Base-by-base conservation (phyloP, 35 echinoderm and acorn worm genomes). In the Lytechinus variegatus region DNA sequence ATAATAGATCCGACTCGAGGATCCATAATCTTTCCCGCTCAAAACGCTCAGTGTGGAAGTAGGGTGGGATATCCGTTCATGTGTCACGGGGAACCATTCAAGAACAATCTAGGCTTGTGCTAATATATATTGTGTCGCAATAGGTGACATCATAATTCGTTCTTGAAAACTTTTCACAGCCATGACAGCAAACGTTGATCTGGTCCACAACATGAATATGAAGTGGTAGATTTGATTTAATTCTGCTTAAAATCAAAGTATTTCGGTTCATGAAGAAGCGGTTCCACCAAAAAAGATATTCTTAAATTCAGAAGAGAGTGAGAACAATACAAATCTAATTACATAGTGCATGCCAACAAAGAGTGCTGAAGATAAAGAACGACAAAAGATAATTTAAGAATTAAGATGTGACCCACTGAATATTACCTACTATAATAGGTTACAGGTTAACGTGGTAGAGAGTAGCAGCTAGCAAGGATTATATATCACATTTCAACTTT, bases 21-120 rank as follows among this genome's bases (percentile, higher is more conserved):
- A 24, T 7, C 4, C 66, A 16, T 79, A 79, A 79, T 79, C 66
- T 79, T 79, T 79, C 66, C 66, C 66, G 66, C 66, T 79, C 66
- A 79, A 79, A 79, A 79, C 66, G 66, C 66, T 79, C 66, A 79
- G 66, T 79, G 66, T 79, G 19, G 66, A 79, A 79, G 66, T 79
- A 16, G 66, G 66, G 66, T 79, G 19, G n/a, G 66, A 79, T 79
- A 24, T 79, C 66, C 66, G 66, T 79, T 79, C 16, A 79, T 79
- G 66, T 79, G 66, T 79, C 66, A 79, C 66, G 14, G 66, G 4
- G 66, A 79, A 79, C 16, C 66, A 79, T 79, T 79, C 66, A 79
- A 24, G 66, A 19, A 19, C 66, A 79, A 19, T 79, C 66, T 24
- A 24, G 19, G 66, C 7, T 79, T n/a, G 16, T 24, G 16, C 66